Conservation (phyloP, 2,888 invertebrate species). For the Sipha maydis region DNA sequence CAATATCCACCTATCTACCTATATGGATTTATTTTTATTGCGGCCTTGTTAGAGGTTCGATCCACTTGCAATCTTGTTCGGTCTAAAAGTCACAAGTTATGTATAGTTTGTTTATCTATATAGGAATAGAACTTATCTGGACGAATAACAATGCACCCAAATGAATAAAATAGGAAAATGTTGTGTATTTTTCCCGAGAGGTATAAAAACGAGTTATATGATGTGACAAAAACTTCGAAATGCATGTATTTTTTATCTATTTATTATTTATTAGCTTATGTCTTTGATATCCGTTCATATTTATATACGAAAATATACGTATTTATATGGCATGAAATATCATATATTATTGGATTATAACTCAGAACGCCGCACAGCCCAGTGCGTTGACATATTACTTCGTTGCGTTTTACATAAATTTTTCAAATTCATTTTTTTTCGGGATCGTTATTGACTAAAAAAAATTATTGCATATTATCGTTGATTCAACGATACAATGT, state of each 20-base stretch:
- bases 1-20: conserved; percentile 21
- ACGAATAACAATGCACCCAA: conserved; percentile 47
- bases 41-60: conserved; percentile 53
- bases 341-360: neutral
- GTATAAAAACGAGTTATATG: conserved; percentile 26
- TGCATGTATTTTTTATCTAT: neutral
- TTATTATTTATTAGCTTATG: conserved; percentile 7
- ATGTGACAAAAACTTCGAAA: conserved; percentile 40
- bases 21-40: conserved; percentile 60
- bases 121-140: conserved; percentile 43
- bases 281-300: neutral
- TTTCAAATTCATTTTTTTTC: no score
- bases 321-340: neutral
- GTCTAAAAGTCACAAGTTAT: conserved; percentile 60
- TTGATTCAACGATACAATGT: no score
- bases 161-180: conserved; percentile 58
- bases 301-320: neutral
- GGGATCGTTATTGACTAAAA: no score
- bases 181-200: neutral
- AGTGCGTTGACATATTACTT: no score
- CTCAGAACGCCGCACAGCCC: neutral
- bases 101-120: conserved; percentile 53
- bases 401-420: no score
- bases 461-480: no score
- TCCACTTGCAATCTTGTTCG: conserved; percentile 54